A percentile compares a stretch with the other conserved stretches of the same genome.
Conservation (phyloP, 2,888 invertebrate genomes). For the Oligia latruncula region DNA sequence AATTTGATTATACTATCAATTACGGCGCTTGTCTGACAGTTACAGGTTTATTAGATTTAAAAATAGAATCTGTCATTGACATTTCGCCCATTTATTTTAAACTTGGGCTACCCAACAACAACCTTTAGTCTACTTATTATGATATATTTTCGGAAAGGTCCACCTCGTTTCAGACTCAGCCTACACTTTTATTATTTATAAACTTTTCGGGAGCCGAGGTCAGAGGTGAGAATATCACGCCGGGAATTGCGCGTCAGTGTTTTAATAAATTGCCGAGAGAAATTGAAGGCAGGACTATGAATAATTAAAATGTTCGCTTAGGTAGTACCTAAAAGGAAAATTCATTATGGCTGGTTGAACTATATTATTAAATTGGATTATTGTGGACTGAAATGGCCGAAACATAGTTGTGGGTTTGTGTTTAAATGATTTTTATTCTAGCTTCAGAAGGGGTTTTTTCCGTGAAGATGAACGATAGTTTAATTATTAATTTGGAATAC, state of each 20-base stretch:
- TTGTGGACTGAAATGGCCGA: not conserved
- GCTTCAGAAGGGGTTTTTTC: not conserved
- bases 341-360: not conserved
- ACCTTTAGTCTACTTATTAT: conserved; percentile 16
- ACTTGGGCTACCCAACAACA: conserved; percentile 18
- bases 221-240: conserved; percentile 47
- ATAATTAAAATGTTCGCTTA: not conserved
- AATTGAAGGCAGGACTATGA: not conserved
- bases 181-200: conserved; percentile 46
- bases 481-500: not conserved
- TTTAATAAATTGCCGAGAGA: conserved; percentile 15
- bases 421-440: not conserved
- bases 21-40: not conserved
- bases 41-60: not conserved
- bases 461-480: not conserved
- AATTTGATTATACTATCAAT: not conserved
- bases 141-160: conserved; percentile 34
- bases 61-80: not conserved
- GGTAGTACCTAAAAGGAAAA: not conserved
- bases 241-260: conserved; percentile 8
- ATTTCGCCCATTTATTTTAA: conserved; percentile 29
- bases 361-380: not conserved
- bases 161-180: not conserved
- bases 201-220: conserved; percentile 23
- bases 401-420: not conserved